These are phyloP conservation scores for Orthosia gothica DNA, from an alignment of 2,888 invertebrate genomes.

Conservation along the genomic window DNA sequence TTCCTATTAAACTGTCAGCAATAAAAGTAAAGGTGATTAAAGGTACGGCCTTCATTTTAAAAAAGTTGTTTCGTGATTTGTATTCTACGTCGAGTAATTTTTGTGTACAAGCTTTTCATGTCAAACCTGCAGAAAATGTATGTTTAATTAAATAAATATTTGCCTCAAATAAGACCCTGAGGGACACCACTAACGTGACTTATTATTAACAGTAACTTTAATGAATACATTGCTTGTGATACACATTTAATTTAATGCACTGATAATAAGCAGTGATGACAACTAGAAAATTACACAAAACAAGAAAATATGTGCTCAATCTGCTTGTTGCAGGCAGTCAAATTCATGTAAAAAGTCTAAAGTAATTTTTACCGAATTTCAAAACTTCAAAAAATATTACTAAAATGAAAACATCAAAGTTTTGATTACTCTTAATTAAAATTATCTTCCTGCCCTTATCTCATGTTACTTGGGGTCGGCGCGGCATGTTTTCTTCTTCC, in stretches of 20 bases:
- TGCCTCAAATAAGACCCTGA: not conserved
- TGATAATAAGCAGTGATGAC: not conserved
- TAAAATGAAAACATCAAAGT: too few relatives aligned
- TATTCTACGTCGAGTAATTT: not conserved
- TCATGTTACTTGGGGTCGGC: too few relatives aligned
- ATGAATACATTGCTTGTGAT: not conserved
- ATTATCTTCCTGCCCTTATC: too few relatives aligned
- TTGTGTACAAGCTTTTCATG: not conserved
- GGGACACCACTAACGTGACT: not conserved
- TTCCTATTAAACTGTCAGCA: constrained; percentile 20
- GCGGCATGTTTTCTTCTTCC: too few relatives aligned
- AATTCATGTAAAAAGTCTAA: not conserved
- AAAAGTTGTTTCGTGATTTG: not conserved
- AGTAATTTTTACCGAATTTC: too few relatives aligned
- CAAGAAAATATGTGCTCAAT: too few relatives aligned
- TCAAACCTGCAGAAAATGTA: not conserved
- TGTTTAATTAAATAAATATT: not conserved
- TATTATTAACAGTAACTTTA: not conserved
- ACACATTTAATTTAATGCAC: not conserved
- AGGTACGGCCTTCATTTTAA: constrained; percentile 3
- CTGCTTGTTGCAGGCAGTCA: not conserved
- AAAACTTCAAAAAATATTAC: too few relatives aligned
- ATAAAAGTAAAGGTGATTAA: not conserved
- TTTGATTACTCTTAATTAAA: too few relatives aligned
- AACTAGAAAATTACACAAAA: not conserved